Evolutionary conservation across 2,888 invertebrate species (phyloP).

Genomic region (Drosophila neutralis): DNA sequence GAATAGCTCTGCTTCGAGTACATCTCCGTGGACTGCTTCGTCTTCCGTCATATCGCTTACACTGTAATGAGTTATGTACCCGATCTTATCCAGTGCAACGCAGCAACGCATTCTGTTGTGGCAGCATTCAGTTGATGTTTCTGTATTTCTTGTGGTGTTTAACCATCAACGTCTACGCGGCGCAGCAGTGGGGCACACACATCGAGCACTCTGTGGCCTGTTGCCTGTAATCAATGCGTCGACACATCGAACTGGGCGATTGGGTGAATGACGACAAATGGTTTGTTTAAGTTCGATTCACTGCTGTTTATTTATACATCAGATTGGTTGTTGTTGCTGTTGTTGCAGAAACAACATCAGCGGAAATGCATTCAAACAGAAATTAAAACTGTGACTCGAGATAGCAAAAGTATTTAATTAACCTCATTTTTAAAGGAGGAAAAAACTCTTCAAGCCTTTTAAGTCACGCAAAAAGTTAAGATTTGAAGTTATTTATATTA

Average conservation of each 20-base stretch:
- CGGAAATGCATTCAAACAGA: slow-evolving; percentile 68
- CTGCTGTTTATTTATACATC: slow-evolving; percentile 72
- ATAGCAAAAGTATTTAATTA: slow-evolving; percentile 39
- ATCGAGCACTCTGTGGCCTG: slow-evolving; percentile 48
- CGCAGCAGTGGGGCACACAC: slow-evolving; percentile 26
- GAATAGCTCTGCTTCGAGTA: not conserved
- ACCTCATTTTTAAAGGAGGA: slow-evolving; percentile 29
- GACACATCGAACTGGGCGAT: slow-evolving; percentile 65
- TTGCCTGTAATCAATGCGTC: slow-evolving; percentile 77
- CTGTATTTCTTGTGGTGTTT: slow-evolving; percentile 14
- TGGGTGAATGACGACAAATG: slow-evolving; percentile 63
- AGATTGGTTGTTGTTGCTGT: slow-evolving; percentile 45
- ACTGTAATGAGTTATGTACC: slow-evolving; percentile 77
- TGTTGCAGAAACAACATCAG: slow-evolving; percentile 36
- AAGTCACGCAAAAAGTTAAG: not conserved
- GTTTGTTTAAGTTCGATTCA: slow-evolving; percentile 75
- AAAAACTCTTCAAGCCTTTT: not conserved
- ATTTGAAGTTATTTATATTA: not conserved
- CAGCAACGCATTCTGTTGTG: slow-evolving; percentile 56
- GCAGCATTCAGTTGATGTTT: slow-evolving; percentile 29
- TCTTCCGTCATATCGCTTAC: slow-evolving; percentile 62
- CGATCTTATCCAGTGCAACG: slow-evolving; percentile 72
- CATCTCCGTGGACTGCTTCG: not conserved
- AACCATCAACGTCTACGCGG: slow-evolving; percentile 17
- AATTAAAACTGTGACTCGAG: slow-evolving; percentile 31